These are phyloP conservation scores for Neodiprion virginianus DNA, from an alignment of 1,140 invertebrate genomes.

Conservation along the genomic window DNA sequence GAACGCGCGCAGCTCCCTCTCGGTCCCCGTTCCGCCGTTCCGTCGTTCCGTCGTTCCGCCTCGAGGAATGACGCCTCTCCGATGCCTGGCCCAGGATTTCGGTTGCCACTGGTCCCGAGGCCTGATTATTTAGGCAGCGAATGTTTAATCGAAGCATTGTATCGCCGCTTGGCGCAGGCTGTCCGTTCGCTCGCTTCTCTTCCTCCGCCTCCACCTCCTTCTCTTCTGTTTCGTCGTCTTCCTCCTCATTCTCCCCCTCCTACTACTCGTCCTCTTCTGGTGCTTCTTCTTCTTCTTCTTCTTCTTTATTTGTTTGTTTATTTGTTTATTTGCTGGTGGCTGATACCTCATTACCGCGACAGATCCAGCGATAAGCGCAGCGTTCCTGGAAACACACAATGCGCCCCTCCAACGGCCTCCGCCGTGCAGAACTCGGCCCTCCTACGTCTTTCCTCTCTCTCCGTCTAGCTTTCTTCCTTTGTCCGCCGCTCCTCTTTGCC, in stretches of 20 bases:
- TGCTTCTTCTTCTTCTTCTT: conserved; percentile 18
- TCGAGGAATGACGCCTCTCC: background rate
- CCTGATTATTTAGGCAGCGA: conserved; percentile 62
- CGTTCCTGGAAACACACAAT: conserved; percentile 62
- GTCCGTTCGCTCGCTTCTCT: background rate
- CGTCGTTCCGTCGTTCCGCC: background rate
- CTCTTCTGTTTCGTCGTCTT: conserved; percentile 17
- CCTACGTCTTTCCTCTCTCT: conserved; percentile 11
- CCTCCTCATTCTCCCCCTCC: conserved; percentile 26
- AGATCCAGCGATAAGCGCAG: conserved; percentile 60
- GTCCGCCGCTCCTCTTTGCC: background rate
- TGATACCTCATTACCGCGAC: conserved; percentile 64
- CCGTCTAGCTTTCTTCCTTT: conserved; percentile 25
- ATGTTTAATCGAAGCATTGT: conserved; percentile 63
- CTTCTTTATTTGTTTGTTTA: conserved; percentile 45
- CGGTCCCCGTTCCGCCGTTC: conserved; percentile 14
- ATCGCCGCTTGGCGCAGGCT: conserved; percentile 41
- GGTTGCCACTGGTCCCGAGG: conserved; percentile 25
- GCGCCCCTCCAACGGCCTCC: conserved; percentile 43
- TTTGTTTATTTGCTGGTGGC: conserved; percentile 60
- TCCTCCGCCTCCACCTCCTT: conserved; percentile 19
- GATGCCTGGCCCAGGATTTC: conserved; percentile 6
- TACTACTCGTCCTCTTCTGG: conserved; percentile 20
- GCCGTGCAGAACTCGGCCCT: background rate
- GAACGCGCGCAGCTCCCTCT: conserved; percentile 3